phyloP scores from a whole-genome alignment of 2,113 vertebrate genomes.

The Lagopus leucura region DNA sequence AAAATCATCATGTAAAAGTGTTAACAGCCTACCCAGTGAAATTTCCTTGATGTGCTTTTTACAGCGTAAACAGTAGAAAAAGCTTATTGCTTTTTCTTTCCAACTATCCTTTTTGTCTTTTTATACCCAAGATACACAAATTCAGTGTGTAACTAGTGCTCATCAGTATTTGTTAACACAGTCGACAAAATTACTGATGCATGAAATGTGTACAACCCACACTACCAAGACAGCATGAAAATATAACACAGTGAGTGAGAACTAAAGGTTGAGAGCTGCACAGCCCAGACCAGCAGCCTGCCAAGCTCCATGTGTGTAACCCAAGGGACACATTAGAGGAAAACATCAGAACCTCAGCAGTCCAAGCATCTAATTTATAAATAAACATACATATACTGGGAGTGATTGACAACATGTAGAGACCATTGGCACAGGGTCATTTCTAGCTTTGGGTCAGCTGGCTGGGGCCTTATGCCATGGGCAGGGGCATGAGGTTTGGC shows the following conservation, averaged over 20 bases:
- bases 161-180: background rate
- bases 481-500: background rate
- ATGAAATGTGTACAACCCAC: rapidly evolving
- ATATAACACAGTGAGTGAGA: background rate
- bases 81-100: background rate
- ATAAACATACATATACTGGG: background rate
- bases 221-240: background rate
- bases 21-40: background rate
- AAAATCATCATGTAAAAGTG: background rate
- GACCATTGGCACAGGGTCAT: background rate
- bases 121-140: background rate
- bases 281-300: background rate
- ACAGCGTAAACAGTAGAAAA: background rate
- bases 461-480: rapidly evolving
- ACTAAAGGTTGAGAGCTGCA: background rate
- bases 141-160: background rate
- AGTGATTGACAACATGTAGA: background rate
- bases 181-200: background rate
- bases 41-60: background rate
- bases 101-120: background rate
- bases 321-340: background rate
- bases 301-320: rapidly evolving
- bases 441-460: background rate
- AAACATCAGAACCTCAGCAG: background rate
- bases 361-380: background rate